phyloP scores from a whole-genome alignment of 2,113 vertebrate species.

The Suricata suricatta region DNA sequence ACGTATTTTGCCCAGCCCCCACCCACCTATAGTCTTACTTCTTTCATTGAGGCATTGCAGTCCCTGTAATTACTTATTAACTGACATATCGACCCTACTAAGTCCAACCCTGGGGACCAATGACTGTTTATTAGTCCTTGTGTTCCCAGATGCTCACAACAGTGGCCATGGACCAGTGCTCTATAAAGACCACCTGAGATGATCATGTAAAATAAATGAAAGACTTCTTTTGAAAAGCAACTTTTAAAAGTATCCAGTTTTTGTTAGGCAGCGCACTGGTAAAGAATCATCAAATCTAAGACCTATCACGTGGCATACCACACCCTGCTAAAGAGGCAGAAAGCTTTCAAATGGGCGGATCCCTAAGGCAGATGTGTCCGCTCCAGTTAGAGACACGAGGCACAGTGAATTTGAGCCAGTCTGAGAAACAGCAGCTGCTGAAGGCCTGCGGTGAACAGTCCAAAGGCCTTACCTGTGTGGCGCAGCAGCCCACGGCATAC shows the following conservation, averaged over 20 bases:
- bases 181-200: not conserved
- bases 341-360: not conserved
- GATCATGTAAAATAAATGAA: not conserved
- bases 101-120: not conserved
- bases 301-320: not conserved
- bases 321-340: not conserved
- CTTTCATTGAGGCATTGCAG: not conserved
- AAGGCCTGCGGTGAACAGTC: not conserved
- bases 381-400: not conserved
- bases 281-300: not conserved
- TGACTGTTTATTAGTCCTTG: not conserved
- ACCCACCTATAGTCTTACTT: not conserved
- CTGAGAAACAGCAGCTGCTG: not conserved
- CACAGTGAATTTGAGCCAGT: not conserved
- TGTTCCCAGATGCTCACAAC: not conserved
- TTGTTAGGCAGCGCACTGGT: not conserved
- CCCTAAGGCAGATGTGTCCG: not conserved
- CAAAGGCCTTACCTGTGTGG: not conserved
- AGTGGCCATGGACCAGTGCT: fast-evolving
- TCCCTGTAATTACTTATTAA: not conserved
- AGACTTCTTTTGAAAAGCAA: not conserved
- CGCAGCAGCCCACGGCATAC: not conserved
- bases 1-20: not conserved
- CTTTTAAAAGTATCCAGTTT: not conserved
- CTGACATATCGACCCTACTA: not conserved